A percentile compares a stretch with the other conserved stretches of the same genome.
phyloP scores from a whole-genome alignment of 2,888 invertebrate genomes.

The Agonopterix arenella region DNA sequence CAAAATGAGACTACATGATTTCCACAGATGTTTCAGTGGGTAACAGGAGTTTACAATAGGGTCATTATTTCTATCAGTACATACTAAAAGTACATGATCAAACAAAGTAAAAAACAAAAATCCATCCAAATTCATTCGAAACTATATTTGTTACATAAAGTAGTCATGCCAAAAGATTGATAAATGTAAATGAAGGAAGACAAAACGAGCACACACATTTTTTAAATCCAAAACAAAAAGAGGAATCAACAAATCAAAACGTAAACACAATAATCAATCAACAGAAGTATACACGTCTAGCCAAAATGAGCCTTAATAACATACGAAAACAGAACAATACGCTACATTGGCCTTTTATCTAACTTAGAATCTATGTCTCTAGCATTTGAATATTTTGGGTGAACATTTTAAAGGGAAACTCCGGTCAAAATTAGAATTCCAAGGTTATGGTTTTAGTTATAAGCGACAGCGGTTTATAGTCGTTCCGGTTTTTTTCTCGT shows the following conservation, averaged over 20 bases:
- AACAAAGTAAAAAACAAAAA: no score
- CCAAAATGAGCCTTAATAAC: slow-evolving; percentile 30
- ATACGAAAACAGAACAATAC: slow-evolving; percentile 58
- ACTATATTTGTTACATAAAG: neutral
- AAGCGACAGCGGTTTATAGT: slow-evolving; percentile 15
- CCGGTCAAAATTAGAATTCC: slow-evolving; percentile 54
- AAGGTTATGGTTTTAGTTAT: slow-evolving; percentile 26
- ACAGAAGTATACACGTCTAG: slow-evolving; percentile 20
- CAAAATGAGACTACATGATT: no score
- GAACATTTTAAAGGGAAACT: slow-evolving; percentile 62
- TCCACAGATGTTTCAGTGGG: no score
- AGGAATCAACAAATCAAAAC: slow-evolving; percentile 9
- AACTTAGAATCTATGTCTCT: slow-evolving; percentile 53
- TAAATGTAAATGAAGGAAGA: neutral
- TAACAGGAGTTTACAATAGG: no score
- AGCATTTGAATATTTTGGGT: slow-evolving; percentile 59
- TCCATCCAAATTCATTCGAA: no score
- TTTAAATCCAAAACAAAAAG: neutral
- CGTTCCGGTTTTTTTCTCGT: no score
- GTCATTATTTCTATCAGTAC: no score
- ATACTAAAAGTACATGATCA: no score
- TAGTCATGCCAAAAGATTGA: neutral
- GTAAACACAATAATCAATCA: slow-evolving; percentile 30
- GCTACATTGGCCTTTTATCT: slow-evolving; percentile 46
- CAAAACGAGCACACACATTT: no score